Conservation (phyloP, 2,113 vertebrate genomes). For the Notothenia rossii region DNA sequence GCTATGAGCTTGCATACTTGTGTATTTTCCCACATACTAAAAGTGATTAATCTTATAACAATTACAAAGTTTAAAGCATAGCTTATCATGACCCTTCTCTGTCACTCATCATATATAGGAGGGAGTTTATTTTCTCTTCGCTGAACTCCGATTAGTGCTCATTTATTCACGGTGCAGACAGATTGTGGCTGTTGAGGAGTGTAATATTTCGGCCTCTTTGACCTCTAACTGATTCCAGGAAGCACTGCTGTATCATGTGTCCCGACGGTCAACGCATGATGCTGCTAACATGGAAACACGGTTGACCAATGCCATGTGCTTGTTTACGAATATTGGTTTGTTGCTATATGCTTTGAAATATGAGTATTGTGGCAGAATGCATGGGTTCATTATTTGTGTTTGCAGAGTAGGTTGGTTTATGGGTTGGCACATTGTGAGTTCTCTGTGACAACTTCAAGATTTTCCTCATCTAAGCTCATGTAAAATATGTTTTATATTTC, state of each 20-base stretch:
- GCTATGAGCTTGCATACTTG: background rate
- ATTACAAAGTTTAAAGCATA: slow-evolving; percentile 10
- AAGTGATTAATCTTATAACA: slow-evolving; percentile 34
- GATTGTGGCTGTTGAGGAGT: slow-evolving; percentile 10
- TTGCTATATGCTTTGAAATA: slow-evolving; percentile 23
- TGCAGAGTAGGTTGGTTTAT: background rate
- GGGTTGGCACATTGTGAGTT: background rate
- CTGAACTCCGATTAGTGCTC: slow-evolving; percentile 36
- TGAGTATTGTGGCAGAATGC: background rate
- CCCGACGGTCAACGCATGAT: background rate
- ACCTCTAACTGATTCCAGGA: slow-evolving; percentile 29
- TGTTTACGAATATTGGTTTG: slow-evolving; percentile 27
- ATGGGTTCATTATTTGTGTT: background rate
- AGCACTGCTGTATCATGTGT: slow-evolving; percentile 23
- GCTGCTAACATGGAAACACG: slow-evolving; percentile 18
- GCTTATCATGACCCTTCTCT: slow-evolving; percentile 40
- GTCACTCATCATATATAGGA: slow-evolving; percentile 52
- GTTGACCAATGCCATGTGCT: background rate
- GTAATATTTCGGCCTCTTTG: slow-evolving; percentile 44
- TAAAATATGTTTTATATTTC: slow-evolving; percentile 19
- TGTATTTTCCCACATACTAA: slow-evolving; percentile 44
- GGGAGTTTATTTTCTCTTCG: slow-evolving; percentile 71
- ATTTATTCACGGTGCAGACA: slow-evolving; percentile 37
- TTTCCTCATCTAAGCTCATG: slow-evolving; percentile 24
- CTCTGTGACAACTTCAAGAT: slow-evolving; percentile 5